phyloP scores from a whole-genome alignment of 2,888 invertebrate species.

The Laspeyria flexula region DNA sequence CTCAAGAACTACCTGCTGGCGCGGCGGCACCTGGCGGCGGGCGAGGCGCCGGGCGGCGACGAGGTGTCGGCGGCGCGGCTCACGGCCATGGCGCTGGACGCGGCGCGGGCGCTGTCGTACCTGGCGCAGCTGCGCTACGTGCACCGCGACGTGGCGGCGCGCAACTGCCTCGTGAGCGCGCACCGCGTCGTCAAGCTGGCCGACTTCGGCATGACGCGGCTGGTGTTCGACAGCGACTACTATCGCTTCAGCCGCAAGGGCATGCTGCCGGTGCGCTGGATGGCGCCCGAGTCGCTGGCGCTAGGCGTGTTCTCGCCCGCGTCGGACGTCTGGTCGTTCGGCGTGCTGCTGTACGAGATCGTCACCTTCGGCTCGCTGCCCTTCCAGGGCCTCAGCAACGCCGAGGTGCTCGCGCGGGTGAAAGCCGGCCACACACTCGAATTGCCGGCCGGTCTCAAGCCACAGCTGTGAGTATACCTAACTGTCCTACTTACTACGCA shows the following conservation, averaged over 20 bases:
- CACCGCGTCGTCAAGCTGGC: constrained; percentile 91
- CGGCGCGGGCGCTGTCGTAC: constrained; percentile 94
- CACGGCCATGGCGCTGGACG: constrained; percentile 95
- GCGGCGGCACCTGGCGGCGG: constrained; percentile 92
- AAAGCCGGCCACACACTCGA: constrained; percentile 90
- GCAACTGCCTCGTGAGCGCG: constrained; percentile 92
- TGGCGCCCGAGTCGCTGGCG: constrained; percentile 95
- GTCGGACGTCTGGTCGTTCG: constrained; percentile 96
- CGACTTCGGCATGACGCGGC: constrained; percentile 97
- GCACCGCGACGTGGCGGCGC: constrained; percentile 94
- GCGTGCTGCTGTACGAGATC: constrained; percentile 94
- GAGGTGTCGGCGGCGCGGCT: constrained; percentile 92
- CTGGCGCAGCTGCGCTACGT: constrained; percentile 94
- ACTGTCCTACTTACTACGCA: neutral
- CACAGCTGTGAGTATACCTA: constrained; percentile 89
- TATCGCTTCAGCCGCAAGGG: constrained; percentile 95
- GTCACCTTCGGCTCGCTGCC: constrained; percentile 97
- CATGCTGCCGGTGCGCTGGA: constrained; percentile 96
- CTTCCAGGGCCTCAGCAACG: constrained; percentile 94
- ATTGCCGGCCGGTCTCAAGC: constrained; percentile 92
- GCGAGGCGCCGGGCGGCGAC: constrained; percentile 87
- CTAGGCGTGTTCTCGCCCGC: constrained; percentile 94
- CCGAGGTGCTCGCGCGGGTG: constrained; percentile 93
- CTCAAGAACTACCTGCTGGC: constrained; percentile 95
- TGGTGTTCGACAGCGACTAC: constrained; percentile 95